Conservation (phyloP, 2,797 vertebrate genomes). For the Agapornis canus region DNA sequence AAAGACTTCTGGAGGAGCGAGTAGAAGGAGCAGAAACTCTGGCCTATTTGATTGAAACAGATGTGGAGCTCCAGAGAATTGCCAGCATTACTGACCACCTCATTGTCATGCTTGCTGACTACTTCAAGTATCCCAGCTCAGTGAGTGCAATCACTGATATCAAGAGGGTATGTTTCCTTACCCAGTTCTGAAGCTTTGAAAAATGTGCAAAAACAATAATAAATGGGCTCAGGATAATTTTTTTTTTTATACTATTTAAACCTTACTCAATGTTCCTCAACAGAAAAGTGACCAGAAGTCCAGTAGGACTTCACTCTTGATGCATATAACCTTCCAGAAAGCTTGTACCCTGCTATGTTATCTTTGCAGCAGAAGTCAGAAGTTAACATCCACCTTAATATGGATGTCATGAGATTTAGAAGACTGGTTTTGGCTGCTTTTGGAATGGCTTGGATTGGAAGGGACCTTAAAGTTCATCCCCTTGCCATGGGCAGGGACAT, state of each 20-base stretch:
- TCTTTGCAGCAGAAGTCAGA: background rate
- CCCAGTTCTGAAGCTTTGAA: background rate
- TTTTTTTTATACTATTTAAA: background rate
- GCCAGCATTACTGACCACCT: constrained; percentile 98
- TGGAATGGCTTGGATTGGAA: background rate
- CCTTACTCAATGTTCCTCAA: background rate
- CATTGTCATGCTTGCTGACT: constrained; percentile 96
- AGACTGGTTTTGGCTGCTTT: background rate
- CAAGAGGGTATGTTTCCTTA: constrained; percentile 88
- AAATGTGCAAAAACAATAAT: background rate
- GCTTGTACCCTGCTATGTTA: background rate
- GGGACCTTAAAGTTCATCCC: background rate
- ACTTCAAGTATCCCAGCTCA: constrained; percentile 99
- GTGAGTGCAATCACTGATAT: constrained; percentile 98
- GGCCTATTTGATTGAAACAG: constrained; percentile 96
- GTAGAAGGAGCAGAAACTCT: constrained; percentile 97
- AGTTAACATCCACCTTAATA: background rate
- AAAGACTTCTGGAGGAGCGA: constrained; percentile 92
- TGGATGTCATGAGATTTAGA: background rate
- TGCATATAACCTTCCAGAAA: background rate
- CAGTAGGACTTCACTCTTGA: background rate
- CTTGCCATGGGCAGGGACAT: background rate
- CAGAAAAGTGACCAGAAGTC: background rate
- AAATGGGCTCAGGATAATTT: background rate
- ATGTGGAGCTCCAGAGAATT: constrained; percentile 96